Evolutionary conservation across 2,113 vertebrate species (phyloP).

Genomic region (Nansenia antarctica): DNA sequence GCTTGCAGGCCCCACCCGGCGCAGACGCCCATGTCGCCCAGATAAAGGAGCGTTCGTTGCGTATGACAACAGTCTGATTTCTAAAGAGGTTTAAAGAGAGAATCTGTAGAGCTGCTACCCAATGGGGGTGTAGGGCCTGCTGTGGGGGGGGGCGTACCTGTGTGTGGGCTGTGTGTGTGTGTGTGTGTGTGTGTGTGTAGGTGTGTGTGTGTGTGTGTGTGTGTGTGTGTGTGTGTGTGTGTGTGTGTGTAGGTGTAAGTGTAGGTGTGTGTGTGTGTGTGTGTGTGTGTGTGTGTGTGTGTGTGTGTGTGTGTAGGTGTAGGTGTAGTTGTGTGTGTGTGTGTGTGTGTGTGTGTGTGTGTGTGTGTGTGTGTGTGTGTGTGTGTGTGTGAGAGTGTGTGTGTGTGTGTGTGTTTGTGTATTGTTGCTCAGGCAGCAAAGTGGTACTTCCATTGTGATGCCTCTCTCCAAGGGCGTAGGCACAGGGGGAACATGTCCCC

Average conservation of each 20-base stretch:
- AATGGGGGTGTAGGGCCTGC: constrained; percentile 42
- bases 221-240: no score
- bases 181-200: constrained; percentile 31
- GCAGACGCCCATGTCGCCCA: constrained; percentile 41
- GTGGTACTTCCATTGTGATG: no score
- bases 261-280: constrained; percentile 17
- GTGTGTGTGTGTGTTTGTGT: background rate
- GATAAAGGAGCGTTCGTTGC: constrained; percentile 53
- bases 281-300: constrained; percentile 5
- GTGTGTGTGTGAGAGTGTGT: constrained; percentile 10
- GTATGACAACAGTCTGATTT: constrained; percentile 64
- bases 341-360: background rate
- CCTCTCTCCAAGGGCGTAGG: no score
- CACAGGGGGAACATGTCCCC: no score
- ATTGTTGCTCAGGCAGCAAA: no score
- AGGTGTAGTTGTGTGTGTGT: no score
- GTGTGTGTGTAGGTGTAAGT: constrained; percentile 25
- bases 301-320: background rate
- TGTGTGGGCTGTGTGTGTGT: constrained; percentile 19
- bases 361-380: constrained; percentile 18
- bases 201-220: no score
- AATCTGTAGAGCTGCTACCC: constrained; percentile 23
- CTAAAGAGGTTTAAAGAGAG: constrained; percentile 63
- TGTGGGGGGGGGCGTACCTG: no score
- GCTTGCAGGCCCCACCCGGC: constrained; percentile 69